A percentile compares a stretch with the other conserved stretches of the same genome.
phyloP scores from a whole-genome alignment of 2,888 invertebrate species.

The Eupithecia centaureata region DNA sequence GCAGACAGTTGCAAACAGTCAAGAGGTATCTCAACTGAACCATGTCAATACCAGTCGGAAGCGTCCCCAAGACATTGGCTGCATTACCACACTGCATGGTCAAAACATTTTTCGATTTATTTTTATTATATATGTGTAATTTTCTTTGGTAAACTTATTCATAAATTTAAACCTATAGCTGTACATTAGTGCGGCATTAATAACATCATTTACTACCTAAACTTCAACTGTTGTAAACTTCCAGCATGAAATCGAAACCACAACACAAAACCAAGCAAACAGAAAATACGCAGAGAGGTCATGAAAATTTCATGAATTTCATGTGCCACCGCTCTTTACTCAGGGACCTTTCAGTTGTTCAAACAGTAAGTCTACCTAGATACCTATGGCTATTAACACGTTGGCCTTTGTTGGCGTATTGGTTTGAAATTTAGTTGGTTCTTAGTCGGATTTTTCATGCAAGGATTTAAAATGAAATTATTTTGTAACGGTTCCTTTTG shows the following conservation, averaged over 20 bases:
- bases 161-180: no score
- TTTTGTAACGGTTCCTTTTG: neutral
- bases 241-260: neutral
- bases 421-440: neutral
- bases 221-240: neutral
- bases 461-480: neutral
- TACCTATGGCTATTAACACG: neutral
- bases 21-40: no score
- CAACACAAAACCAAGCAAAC: conserved; percentile 7
- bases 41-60: no score
- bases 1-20: no score
- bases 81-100: no score
- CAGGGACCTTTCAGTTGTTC: conserved; percentile 60
- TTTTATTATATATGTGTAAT: no score
- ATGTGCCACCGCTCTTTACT: conserved; percentile 53
- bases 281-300: conserved; percentile 16
- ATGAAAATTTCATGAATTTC: conserved; percentile 66
- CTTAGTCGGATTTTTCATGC: neutral
- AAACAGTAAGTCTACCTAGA: conserved; percentile 47
- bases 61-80: no score
- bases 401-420: neutral
- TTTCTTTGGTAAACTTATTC: no score
- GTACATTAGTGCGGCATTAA: no score
- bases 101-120: no score
- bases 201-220: neutral